A percentile compares a stretch with the other conserved stretches of the same genome.
phyloP scores from a whole-genome alignment of 2,113 vertebrate species.

The Bostrychus sinensis region DNA sequence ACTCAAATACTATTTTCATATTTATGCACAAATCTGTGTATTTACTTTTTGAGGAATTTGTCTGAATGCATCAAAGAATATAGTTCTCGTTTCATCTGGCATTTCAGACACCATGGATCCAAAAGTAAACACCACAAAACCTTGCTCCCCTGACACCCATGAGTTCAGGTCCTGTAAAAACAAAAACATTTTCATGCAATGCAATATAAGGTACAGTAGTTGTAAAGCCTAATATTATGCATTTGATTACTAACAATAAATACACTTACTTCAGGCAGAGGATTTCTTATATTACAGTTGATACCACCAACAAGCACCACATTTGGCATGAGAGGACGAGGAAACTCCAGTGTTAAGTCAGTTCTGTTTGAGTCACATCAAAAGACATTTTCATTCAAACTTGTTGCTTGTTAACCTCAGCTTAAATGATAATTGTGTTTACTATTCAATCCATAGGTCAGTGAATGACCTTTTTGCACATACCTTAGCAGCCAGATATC shows the following conservation, averaged over 20 bases:
- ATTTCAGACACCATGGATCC: constrained; percentile 88
- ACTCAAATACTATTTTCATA: no score
- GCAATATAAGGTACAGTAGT: no score
- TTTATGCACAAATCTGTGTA: not conserved
- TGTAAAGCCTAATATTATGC: not conserved
- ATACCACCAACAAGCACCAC: constrained; percentile 84
- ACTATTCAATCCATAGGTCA: not conserved
- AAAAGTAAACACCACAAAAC: constrained; percentile 91
- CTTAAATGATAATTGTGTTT: not conserved
- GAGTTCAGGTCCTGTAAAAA: constrained; percentile 85
- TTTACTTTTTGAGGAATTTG: constrained; percentile 90
- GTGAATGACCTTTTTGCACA: not conserved
- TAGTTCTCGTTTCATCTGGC: constrained; percentile 80
- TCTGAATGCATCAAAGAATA: constrained; percentile 87
- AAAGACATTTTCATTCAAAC: not conserved
- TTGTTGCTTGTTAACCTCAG: not conserved
- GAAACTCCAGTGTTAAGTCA: constrained; percentile 84
- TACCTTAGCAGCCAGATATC: constrained; percentile 83
- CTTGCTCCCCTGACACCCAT: constrained; percentile 90
- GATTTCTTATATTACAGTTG: constrained; percentile 72
- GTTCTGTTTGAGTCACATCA: constrained; percentile 51
- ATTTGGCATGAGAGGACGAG: constrained; percentile 88
- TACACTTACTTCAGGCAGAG: constrained; percentile 67
- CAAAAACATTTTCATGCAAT: not conserved
- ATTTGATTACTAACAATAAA: not conserved